Conservation (phyloP, 2,113 vertebrate species). For the Neodontobutis hainanensis region DNA sequence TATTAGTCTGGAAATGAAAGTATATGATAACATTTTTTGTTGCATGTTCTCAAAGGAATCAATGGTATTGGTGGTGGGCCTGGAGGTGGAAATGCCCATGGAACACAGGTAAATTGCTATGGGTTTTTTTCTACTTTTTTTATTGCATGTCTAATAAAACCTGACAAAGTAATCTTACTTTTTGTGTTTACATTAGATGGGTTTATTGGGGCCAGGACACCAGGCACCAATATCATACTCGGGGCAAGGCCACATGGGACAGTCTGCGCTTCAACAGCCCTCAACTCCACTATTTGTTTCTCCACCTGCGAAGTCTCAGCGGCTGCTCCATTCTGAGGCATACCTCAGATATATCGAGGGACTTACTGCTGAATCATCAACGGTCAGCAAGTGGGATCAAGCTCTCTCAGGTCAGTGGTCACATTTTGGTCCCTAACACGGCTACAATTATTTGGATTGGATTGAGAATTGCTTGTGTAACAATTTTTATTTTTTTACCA, state of each 20-base stretch:
- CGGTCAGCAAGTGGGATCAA: constrained; percentile 98
- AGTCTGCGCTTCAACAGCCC: constrained; percentile 89
- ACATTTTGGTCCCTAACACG: not conserved
- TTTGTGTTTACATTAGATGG: constrained; percentile 74
- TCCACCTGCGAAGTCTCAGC: constrained; percentile 93
- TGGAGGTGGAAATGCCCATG: constrained; percentile 84
- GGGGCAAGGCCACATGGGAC: constrained; percentile 83
- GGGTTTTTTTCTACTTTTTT: not conserved
- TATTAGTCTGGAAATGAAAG: not conserved
- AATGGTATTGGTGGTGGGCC: constrained; percentile 83
- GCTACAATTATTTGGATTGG: not conserved
- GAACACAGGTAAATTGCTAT: constrained; percentile 86
- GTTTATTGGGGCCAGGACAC: constrained; percentile 84
- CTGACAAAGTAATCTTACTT: not conserved
- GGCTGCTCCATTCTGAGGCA: constrained; percentile 96
- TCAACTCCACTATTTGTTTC: constrained; percentile 95
- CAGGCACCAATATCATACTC: constrained; percentile 92
- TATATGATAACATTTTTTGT: constrained; percentile 36
- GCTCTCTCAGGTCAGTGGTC: constrained; percentile 86
- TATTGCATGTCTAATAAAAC: not conserved
- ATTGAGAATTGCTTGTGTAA: not conserved
- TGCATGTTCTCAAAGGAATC: constrained; percentile 77
- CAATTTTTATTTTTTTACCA: not conserved
- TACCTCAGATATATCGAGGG: constrained; percentile 98
- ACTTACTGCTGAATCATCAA: constrained; percentile 90